Base-by-base conservation (phyloP, 2,888 invertebrate species). In the Pimpla rufipes region DNA sequence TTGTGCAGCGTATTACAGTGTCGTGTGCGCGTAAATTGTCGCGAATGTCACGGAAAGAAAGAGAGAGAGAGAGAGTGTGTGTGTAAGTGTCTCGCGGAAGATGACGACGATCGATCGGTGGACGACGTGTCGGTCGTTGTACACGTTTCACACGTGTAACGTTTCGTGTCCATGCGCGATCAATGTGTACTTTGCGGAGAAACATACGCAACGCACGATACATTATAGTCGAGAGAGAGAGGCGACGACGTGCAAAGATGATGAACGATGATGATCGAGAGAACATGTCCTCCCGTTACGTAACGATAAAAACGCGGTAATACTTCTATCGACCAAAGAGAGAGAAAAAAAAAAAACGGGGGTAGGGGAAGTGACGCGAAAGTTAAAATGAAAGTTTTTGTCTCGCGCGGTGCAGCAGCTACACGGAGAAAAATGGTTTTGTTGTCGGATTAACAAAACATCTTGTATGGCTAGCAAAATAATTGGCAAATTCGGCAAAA, bases 381-480 rank as follows among this genome's bases (percentile, higher is more conserved):
- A 73, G 45, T 59, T 59, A 29, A 62, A 62, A 74, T 74, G 16
- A 74, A 45, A 45, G 45, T 35, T 62, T 73, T 47, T 45, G 42
- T 59, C 18, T 59, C 71, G 57, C 23, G 45, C 13, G 5, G 42
- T n/a, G 3, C 23, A 40, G 29, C 29, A 29, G 5, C 29, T 2
- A 3, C 29, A 29, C 29, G 5, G 29, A 29, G n/a, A 29, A 29
- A 29, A 29, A 29, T 29, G 3, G 29, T 29, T 29, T 5, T 5
- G 29, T 29, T 5, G 29, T 29, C 3, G 29, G 29, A 5, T 29
- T 2, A 29, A 29, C 29, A 5, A 5, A 29, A 3, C 29, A 29
- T 29, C 5, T 29, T 29, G 2, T 29, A 29, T 5, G 29, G 29
- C 3, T 29, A 29, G 29, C 29, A 29, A 29, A 29, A 29, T 29